phyloP scores from a whole-genome alignment of 2,113 vertebrate species.

The Chaetorhynchus papuensis region DNA sequence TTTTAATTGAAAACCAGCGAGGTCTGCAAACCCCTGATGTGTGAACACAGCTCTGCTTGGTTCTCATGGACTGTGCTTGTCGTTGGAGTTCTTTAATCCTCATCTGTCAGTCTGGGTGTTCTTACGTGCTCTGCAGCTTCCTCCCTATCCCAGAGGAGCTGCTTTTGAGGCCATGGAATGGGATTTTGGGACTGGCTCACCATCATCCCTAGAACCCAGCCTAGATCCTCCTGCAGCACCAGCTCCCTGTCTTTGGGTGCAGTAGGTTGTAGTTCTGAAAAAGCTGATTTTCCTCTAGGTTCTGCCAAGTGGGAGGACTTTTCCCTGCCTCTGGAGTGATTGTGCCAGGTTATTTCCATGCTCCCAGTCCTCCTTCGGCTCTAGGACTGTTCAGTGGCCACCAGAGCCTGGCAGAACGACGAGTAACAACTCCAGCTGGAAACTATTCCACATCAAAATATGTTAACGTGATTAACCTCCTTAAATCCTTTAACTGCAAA shows the following conservation, averaged over 20 bases:
- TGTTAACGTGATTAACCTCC: neutral
- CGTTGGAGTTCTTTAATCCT: neutral
- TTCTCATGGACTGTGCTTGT: slow-evolving; percentile 3
- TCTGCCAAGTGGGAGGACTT: neutral
- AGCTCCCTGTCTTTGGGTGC: neutral
- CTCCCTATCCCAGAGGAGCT: neutral
- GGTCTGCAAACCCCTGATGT: neutral
- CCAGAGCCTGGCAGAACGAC: neutral
- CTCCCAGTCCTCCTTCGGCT: neutral
- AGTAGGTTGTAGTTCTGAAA: neutral
- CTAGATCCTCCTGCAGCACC: neutral
- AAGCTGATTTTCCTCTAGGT: neutral
- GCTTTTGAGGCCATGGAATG: neutral
- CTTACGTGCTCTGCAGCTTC: neutral
- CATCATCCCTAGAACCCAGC: neutral
- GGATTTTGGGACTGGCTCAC: neutral
- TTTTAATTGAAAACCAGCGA: slow-evolving; percentile 61
- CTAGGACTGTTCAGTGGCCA: neutral
- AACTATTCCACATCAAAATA: neutral
- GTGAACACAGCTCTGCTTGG: slow-evolving; percentile 30
- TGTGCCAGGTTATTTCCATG: neutral
- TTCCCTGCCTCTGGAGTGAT: neutral
- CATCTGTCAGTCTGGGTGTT: neutral
- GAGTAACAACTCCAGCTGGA: neutral
- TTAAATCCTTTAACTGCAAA: neutral